Conservation (phyloP, 2,888 invertebrate species). For the Phalera bucephala region DNA sequence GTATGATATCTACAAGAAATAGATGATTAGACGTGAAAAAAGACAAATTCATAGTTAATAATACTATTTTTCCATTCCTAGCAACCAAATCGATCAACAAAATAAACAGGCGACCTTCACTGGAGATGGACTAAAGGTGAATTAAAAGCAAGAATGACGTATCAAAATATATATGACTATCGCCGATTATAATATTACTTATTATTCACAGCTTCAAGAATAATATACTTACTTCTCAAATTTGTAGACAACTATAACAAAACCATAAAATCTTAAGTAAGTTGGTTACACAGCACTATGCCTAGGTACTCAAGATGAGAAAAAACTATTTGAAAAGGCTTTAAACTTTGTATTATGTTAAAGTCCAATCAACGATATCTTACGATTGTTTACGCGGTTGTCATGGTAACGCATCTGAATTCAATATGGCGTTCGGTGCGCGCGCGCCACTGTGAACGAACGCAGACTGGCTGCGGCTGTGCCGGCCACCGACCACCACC, state of each 20-base stretch:
- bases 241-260: background rate
- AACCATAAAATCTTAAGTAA: background rate
- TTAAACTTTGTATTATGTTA: constrained; percentile 6
- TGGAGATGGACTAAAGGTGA: background rate
- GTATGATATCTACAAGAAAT: too few species aligned
- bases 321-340: background rate
- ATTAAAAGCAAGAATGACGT: background rate
- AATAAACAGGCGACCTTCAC: background rate
- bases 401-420: constrained; percentile 69
- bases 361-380: constrained; percentile 19
- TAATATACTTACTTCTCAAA: background rate
- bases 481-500: constrained; percentile 63
- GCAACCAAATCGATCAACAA: background rate
- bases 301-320: background rate
- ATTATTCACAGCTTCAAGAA: background rate
- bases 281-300: background rate
- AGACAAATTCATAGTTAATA: too few species aligned
- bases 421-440: constrained; percentile 72
- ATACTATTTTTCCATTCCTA: too few species aligned
- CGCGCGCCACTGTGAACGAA: constrained; percentile 67
- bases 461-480: constrained; percentile 66
- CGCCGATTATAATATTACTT: background rate
- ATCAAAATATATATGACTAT: too few species aligned
- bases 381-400: constrained; percentile 64
- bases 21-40: too few species aligned